Conservation (phyloP, 2,888 invertebrate genomes). For the Leptinotarsa rubiginosa region DNA sequence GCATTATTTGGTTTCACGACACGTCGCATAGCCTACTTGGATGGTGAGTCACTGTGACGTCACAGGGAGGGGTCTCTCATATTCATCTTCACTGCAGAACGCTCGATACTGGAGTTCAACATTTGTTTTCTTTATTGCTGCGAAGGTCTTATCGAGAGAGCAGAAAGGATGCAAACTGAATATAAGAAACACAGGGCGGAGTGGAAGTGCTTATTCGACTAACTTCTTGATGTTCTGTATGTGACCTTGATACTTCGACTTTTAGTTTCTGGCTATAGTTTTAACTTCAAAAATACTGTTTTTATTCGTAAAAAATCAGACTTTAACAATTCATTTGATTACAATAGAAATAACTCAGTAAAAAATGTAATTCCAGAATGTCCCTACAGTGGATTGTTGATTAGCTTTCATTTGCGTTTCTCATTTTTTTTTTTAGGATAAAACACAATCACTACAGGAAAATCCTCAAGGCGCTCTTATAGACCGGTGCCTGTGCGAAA, state of each 20-base stretch:
- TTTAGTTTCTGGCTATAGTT: not conserved
- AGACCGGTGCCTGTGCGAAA: too few relatives aligned
- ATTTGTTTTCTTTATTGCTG: slow-evolving; percentile 15
- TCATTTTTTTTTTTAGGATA: too few relatives aligned
- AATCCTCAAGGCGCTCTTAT: too few relatives aligned
- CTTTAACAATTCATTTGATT: too few relatives aligned
- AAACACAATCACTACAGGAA: too few relatives aligned
- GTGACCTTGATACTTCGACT: not conserved
- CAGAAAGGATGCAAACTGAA: not conserved
- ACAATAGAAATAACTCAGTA: too few relatives aligned
- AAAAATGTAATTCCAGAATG: too few relatives aligned
- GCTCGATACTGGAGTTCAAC: slow-evolving; percentile 23
- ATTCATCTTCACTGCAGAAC: slow-evolving; percentile 25
- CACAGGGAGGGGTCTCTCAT: slow-evolving; percentile 24
- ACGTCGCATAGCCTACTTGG: slow-evolving; percentile 24
- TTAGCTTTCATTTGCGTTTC: too few relatives aligned
- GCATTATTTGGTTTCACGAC: slow-evolving; percentile 24
- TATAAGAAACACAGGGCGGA: not conserved
- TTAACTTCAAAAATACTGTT: too few relatives aligned
- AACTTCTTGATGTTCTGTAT: too few relatives aligned
- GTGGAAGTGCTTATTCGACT: not conserved
- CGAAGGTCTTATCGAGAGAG: not conserved
- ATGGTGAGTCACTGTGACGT: slow-evolving; percentile 29
- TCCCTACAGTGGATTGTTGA: too few relatives aligned
- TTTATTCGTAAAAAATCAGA: too few relatives aligned